These are phyloP conservation scores for Parus major DNA, from an alignment of 2,113 vertebrate genomes.

Conservation along the genomic window DNA sequence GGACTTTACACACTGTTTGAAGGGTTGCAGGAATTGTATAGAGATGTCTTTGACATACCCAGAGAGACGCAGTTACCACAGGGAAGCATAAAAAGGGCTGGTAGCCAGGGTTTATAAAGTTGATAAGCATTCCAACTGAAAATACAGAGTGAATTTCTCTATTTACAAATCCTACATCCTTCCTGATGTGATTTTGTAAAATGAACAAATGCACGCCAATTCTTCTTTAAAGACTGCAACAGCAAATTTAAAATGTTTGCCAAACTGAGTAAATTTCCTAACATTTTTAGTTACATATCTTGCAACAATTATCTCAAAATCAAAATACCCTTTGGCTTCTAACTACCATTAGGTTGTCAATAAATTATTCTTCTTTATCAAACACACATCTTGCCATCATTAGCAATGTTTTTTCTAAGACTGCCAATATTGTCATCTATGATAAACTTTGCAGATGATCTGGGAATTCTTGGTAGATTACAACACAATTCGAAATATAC, in stretches of 20 bases:
- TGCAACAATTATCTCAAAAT: neutral
- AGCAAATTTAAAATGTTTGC: neutral
- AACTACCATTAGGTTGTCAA: neutral
- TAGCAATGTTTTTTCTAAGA: neutral
- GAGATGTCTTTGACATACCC: constrained; percentile 9
- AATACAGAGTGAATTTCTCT: neutral
- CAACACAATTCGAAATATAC: neutral
- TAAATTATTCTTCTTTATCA: neutral
- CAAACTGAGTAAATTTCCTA: neutral
- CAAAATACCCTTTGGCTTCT: neutral
- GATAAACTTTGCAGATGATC: neutral
- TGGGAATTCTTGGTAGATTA: neutral
- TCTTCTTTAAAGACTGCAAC: neutral
- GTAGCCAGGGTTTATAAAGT: neutral
- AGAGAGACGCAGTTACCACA: constrained; percentile 17
- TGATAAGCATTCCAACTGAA: neutral
- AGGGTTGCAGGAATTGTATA: constrained; percentile 10
- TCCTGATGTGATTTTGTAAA: neutral
- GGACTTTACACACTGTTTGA: constrained; percentile 15
- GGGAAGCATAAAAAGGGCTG: neutral
- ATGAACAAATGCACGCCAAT: neutral
- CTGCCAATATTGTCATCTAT: neutral
- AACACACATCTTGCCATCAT: neutral
- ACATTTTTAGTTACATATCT: neutral
- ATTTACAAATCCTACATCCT: neutral